Conservation (phyloP, 2,797 vertebrate species). For the Myotis planiceps region DNA sequence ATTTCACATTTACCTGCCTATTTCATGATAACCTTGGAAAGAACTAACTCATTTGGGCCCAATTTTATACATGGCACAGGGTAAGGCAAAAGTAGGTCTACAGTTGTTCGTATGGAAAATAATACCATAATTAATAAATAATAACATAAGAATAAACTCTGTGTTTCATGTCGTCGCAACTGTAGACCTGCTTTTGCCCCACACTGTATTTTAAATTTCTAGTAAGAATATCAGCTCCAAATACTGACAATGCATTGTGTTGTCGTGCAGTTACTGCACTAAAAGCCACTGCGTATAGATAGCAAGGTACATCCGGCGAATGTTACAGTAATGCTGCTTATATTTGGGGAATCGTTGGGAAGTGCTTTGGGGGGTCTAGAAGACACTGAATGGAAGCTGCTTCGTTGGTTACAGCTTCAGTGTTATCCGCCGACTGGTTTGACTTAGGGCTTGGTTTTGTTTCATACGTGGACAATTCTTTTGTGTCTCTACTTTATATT, state of each 20-base stretch:
- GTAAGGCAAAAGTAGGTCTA: background rate
- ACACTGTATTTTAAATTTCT: slow-evolving; percentile 52
- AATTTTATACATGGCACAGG: background rate
- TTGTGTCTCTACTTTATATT: slow-evolving; percentile 52
- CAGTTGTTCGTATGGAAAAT: background rate
- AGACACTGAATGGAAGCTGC: background rate
- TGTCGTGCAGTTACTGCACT: background rate
- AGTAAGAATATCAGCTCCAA: background rate
- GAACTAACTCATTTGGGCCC: slow-evolving; percentile 8
- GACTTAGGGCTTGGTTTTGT: slow-evolving; percentile 31
- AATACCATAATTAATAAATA: background rate
- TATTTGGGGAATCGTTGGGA: background rate
- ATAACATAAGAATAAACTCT: background rate
- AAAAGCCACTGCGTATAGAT: background rate
- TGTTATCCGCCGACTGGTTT: background rate
- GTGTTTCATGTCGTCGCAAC: background rate
- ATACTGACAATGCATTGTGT: background rate
- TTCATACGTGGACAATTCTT: slow-evolving; percentile 38
- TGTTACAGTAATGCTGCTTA: background rate
- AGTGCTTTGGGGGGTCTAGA: background rate
- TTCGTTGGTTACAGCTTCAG: background rate
- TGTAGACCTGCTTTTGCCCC: background rate
- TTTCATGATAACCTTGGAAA: slow-evolving; percentile 52
- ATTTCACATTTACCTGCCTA: slow-evolving; percentile 22
- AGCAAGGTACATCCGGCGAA: background rate